Conservation (phyloP, 1,140 invertebrate species). For the Bombus terrestris region DNA sequence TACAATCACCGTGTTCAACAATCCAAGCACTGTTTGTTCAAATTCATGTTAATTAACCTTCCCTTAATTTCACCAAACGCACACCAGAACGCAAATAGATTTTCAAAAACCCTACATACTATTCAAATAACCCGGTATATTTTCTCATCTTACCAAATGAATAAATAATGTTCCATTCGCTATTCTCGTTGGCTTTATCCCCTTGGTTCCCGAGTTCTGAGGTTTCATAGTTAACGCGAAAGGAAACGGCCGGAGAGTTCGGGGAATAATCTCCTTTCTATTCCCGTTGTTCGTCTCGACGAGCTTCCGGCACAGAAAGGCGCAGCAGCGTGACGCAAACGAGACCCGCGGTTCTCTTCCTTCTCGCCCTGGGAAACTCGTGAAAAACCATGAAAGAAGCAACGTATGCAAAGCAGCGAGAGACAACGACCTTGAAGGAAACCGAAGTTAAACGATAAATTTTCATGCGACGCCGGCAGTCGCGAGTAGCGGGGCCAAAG, state of each 20-base stretch:
- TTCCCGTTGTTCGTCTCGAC: background rate
- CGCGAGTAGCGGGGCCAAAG: conserved; percentile 55
- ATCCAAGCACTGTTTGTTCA: background rate
- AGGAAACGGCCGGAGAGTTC: conserved; percentile 3
- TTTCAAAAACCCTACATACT: background rate
- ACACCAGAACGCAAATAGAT: no score
- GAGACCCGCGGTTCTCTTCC: background rate
- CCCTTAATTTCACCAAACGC: background rate
- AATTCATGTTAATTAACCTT: background rate
- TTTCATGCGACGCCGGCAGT: conserved; percentile 67
- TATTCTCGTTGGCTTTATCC: background rate
- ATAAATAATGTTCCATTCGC: background rate
- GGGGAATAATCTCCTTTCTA: conserved; percentile 5
- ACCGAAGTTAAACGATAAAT: conserved; percentile 71
- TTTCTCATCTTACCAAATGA: background rate
- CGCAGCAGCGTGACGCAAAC: conserved; percentile 36
- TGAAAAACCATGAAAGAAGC: conserved; percentile 59
- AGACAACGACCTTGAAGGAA: conserved; percentile 65
- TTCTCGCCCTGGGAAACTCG: conserved; percentile 31
- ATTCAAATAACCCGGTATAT: background rate
- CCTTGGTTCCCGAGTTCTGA: no score
- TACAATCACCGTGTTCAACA: no score
- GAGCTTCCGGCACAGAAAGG: conserved; percentile 3
- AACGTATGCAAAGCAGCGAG: conserved; percentile 61
- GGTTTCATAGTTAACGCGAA: background rate